These are phyloP conservation scores for Recurvirostra avosetta DNA, from an alignment of 2,113 vertebrate species.

Conservation along the genomic window DNA sequence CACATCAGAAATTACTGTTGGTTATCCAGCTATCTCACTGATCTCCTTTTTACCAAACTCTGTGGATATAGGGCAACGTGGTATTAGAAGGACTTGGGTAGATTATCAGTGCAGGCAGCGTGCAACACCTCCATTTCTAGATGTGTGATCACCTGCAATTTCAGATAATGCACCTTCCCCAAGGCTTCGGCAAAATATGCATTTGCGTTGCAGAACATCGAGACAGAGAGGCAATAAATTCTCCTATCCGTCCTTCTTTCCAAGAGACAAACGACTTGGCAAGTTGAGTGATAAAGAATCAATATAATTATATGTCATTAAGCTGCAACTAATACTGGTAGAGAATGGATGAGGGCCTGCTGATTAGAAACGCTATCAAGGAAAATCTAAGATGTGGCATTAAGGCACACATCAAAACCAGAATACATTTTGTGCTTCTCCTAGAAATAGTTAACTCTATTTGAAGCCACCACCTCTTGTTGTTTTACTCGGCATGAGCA, in stretches of 20 bases:
- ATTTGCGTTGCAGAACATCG: not conserved
- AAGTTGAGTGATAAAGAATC: constrained; percentile 15
- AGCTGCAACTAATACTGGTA: not conserved
- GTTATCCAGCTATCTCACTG: not conserved
- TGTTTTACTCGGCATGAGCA: not conserved
- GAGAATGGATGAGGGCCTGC: not conserved
- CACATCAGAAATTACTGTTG: not conserved
- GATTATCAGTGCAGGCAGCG: not conserved
- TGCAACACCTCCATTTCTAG: not conserved
- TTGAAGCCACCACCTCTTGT: not conserved
- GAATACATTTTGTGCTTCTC: not conserved
- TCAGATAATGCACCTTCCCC: not conserved
- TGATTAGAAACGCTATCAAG: not conserved
- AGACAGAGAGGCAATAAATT: not conserved
- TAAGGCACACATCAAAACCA: not conserved
- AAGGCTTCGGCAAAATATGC: not conserved
- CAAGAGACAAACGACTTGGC: not conserved
- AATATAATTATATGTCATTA: not conserved
- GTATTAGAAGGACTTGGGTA: not conserved
- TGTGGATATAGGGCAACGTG: not conserved
- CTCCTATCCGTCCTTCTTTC: not conserved
- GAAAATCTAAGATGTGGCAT: not conserved
- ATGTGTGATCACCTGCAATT: not conserved
- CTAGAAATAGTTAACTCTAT: not conserved
- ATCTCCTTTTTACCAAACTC: not conserved